Evolutionary conservation across 2,797 vertebrate species (phyloP).

Genomic region (Acipenser transmontanus): DNA sequence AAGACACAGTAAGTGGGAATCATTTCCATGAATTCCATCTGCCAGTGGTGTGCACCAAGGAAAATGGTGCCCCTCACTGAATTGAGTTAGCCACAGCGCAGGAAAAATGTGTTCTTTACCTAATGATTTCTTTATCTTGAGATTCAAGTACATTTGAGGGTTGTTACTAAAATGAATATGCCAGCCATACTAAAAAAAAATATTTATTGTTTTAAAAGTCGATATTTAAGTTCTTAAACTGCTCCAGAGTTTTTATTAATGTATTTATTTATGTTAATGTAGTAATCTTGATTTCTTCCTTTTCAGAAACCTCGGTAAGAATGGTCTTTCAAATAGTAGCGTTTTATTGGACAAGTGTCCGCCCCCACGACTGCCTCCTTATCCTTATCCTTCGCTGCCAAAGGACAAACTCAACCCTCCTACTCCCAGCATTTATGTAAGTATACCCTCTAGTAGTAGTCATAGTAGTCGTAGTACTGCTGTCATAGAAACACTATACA

Average conservation of each 20-base stretch:
- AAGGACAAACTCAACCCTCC: conserved; percentile 98
- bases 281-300: neutral
- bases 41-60: no score
- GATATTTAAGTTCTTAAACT: neutral
- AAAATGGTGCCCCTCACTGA: no score
- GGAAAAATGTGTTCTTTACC: no score
- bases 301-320: conserved; percentile 88
- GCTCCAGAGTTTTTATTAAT: neutral
- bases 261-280: neutral
- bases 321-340: conserved; percentile 89
- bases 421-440: conserved; percentile 96
- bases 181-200: neutral
- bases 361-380: conserved; percentile 79
- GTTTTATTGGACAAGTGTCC: conserved; percentile 94
- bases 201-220: no score
- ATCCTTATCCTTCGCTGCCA: conserved; percentile 85
- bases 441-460: conserved; percentile 39
- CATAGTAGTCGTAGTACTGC: neutral
- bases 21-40: no score
- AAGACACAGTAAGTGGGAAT: no score
- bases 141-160: no score
- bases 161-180: no score
- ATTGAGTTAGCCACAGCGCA: no score
- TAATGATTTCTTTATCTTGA: no score
- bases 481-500: no score